Evolutionary conservation across 2,888 invertebrate species (phyloP).

Genomic region (Melipona beecheii): DNA sequence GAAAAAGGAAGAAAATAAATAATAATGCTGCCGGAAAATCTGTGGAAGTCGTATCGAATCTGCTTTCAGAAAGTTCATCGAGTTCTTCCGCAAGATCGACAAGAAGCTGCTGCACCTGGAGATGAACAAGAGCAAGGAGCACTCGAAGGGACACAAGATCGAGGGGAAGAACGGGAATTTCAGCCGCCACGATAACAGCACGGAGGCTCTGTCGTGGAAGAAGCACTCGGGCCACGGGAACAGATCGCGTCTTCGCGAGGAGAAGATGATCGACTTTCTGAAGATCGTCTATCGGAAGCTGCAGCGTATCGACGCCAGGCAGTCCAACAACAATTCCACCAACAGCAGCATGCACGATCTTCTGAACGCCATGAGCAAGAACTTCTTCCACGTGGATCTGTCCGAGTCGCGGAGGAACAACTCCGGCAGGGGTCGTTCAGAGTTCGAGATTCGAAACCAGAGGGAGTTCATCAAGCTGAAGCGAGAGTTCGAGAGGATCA

Average conservation of each 20-base stretch:
- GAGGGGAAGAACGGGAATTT: conserved; percentile 51
- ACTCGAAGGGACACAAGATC: conserved; percentile 62
- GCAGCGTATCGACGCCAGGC: conserved; percentile 80
- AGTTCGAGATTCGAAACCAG: conserved; percentile 78
- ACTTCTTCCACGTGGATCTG: conserved; percentile 82
- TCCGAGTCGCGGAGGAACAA: conserved; percentile 75
- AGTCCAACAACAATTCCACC: conserved; percentile 75
- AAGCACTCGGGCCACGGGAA: conserved; percentile 69
- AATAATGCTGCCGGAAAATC: background rate
- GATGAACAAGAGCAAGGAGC: conserved; percentile 77
- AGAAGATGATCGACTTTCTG: conserved; percentile 82
- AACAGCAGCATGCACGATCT: conserved; percentile 82
- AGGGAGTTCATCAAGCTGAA: conserved; percentile 81
- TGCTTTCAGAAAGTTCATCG: conserved; percentile 79
- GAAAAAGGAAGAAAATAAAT: background rate
- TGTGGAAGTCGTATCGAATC: conserved; percentile 12
- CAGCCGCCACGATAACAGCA: conserved; percentile 52
- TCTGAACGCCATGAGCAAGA: conserved; percentile 81
- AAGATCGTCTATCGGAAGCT: conserved; percentile 81
- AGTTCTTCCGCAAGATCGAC: conserved; percentile 81
- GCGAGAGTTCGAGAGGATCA: conserved; percentile 81
- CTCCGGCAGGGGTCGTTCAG: conserved; percentile 70
- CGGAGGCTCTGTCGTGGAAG: conserved; percentile 57
- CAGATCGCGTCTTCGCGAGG: conserved; percentile 77
- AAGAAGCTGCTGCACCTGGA: conserved; percentile 80